Conservation (phyloP, 2,113 vertebrate species). For the Erpornis zantholeuca region DNA sequence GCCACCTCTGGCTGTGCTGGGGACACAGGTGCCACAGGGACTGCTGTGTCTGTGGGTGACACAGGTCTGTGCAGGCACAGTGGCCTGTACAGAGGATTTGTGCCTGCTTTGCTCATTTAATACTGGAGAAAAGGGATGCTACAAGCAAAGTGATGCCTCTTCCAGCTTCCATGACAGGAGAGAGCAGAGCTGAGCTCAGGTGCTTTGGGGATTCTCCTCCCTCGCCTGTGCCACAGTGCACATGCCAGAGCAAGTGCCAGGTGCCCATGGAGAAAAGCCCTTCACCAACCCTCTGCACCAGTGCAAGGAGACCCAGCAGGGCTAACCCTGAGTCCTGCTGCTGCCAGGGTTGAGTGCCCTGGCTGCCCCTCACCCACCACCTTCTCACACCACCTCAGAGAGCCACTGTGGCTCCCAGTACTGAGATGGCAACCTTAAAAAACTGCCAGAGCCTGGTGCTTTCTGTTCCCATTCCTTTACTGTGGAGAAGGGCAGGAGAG, state of each 20-base stretch:
- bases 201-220: not conserved
- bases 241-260: not conserved
- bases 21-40: not conserved
- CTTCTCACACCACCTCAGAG: fast-evolving
- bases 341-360: not conserved
- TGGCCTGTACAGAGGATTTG: not conserved
- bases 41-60: not conserved
- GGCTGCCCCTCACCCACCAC: not conserved
- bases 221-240: not conserved
- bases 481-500: not conserved
- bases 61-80: no score
- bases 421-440: not conserved
- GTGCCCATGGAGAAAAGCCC: not conserved
- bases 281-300: not conserved
- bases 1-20: not conserved
- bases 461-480: not conserved
- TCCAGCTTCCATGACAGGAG: not conserved
- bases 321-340: not conserved
- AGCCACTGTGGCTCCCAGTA: not conserved
- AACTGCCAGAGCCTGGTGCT: not conserved
- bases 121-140: not conserved
- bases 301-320: not conserved
- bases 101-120: not conserved
- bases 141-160: not conserved
- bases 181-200: not conserved